Conservation (phyloP, 1,140 invertebrate species). For the Schlechtendalia chinensis region DNA sequence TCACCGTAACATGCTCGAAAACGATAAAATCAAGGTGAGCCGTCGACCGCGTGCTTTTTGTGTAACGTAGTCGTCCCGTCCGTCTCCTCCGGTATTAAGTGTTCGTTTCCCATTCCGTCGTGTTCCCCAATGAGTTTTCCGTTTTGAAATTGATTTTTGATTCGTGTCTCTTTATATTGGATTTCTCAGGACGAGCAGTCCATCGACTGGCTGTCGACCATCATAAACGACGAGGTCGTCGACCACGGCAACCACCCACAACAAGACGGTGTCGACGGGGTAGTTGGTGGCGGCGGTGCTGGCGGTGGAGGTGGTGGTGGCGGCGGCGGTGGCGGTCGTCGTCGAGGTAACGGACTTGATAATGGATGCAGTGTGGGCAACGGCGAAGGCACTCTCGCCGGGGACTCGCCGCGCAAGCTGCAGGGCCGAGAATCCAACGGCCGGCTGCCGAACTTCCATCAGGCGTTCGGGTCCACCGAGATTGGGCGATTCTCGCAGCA, state of each 20-base stretch:
- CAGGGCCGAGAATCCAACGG: constrained; percentile 48
- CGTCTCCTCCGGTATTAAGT: too few relatives aligned
- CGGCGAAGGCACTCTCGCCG: background rate
- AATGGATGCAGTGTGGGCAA: too few relatives aligned
- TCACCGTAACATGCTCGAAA: constrained; percentile 14
- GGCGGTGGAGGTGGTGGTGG: background rate
- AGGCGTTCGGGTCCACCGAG: constrained; percentile 75
- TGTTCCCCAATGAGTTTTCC: background rate
- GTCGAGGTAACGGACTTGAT: background rate
- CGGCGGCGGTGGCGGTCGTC: background rate
- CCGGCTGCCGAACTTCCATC: constrained; percentile 71
- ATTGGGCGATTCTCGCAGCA: constrained; percentile 68
- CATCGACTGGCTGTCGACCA: constrained; percentile 43
- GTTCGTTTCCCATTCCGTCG: too few relatives aligned
- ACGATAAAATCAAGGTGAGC: constrained; percentile 31
- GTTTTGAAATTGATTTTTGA: background rate
- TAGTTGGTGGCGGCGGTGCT: background rate
- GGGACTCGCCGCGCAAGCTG: background rate
- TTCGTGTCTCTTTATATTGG: background rate
- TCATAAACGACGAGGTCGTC: constrained; percentile 31
- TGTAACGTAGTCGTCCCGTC: too few relatives aligned
- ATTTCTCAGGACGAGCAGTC: constrained; percentile 32
- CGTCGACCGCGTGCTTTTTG: background rate
- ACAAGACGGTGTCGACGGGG: background rate
- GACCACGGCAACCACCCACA: background rate